These are phyloP conservation scores for Sebastes itinus DNA, from an alignment of 2,797 vertebrate species.

Conservation along the genomic window DNA sequence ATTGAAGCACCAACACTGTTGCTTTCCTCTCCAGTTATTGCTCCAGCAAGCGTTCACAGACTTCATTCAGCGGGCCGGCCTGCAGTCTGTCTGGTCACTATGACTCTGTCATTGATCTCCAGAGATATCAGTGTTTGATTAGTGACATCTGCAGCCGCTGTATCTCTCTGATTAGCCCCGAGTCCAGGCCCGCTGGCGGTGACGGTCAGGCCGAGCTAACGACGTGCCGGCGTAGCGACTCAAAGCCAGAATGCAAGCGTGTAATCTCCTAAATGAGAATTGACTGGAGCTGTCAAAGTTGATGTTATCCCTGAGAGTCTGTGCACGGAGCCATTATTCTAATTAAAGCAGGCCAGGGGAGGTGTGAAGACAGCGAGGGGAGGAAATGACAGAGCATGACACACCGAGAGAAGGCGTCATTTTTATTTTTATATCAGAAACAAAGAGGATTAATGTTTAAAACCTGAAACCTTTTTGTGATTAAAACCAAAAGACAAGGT, in stretches of 20 bases:
- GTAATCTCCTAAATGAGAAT: conserved; percentile 47
- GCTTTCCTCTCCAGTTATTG: neutral
- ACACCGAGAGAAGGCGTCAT: neutral
- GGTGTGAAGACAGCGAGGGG: neutral
- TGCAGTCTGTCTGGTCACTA: neutral
- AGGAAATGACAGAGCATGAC: neutral
- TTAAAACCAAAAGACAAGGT: conserved; percentile 22
- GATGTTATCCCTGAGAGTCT: conserved; percentile 10
- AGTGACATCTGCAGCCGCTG: neutral
- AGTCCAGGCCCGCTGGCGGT: neutral
- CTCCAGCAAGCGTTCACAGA: neutral
- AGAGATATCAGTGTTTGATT: conserved; percentile 1
- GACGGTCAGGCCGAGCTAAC: neutral
- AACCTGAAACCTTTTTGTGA: conserved; percentile 38
- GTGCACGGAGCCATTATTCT: conserved; percentile 34
- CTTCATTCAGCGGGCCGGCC: neutral
- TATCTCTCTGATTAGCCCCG: neutral
- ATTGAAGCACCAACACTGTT: neutral
- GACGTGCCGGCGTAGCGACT: neutral
- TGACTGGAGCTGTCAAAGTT: conserved; percentile 15
- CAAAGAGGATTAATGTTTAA: conserved; percentile 51
- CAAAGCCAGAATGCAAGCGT: neutral
- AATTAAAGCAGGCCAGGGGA: conserved; percentile 18
- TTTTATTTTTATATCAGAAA: conserved; percentile 30
- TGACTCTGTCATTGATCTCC: neutral